Conservation (phyloP, 2,113 vertebrate species). For the Piaya cayana region DNA sequence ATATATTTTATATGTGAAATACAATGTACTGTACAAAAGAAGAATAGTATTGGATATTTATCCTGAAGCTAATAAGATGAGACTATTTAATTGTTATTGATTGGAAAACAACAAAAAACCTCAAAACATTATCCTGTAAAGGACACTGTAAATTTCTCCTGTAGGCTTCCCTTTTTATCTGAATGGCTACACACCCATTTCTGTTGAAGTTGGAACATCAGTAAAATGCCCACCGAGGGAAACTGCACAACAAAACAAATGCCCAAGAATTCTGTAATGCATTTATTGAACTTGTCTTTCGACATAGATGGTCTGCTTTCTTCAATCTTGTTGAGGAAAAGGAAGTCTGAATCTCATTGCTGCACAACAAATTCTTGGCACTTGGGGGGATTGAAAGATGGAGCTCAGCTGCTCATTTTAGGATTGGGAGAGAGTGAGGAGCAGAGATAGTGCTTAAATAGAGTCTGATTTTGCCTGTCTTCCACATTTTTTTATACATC, state of each 20-base stretch:
- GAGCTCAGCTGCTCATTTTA: neutral
- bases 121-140: neutral
- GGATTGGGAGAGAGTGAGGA: neutral
- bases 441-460: neutral
- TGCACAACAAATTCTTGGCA: neutral
- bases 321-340: neutral
- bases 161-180: neutral
- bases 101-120: neutral
- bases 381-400: neutral
- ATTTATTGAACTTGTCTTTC: neutral
- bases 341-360: neutral
- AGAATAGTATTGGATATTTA: neutral
- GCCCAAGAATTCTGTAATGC: neutral
- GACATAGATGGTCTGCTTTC: neutral
- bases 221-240: neutral
- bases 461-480: neutral
- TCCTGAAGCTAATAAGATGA: neutral
- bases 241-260: neutral
- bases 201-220: neutral
- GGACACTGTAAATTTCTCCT: neutral
- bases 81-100: neutral
- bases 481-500: fast-evolving
- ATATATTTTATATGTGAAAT: neutral
- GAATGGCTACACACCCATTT: neutral
- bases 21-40: neutral